These are phyloP conservation scores for Ceratina calcarata DNA, from an alignment of 1,140 invertebrate genomes.

Conservation along the genomic window DNA sequence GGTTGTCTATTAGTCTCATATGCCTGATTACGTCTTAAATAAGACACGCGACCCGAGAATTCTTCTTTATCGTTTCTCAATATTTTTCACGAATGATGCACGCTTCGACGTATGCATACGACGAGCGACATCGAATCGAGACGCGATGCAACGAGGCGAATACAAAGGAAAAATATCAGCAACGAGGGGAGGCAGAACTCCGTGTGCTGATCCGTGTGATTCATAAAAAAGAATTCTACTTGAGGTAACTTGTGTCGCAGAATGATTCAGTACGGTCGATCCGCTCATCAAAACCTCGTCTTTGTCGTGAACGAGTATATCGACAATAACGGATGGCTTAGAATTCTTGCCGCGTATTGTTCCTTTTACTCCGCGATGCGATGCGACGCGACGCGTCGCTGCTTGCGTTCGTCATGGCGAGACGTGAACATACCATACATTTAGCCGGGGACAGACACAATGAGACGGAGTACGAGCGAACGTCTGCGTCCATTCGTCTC, in stretches of 20 bases:
- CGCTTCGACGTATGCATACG: background rate
- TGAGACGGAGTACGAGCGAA: background rate
- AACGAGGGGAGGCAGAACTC: background rate
- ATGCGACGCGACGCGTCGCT: background rate
- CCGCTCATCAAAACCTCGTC: constrained; percentile 17
- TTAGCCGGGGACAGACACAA: background rate
- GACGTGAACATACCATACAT: background rate
- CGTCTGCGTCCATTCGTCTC: background rate
- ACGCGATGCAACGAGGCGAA: background rate
- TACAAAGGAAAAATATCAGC: constrained; percentile 29
- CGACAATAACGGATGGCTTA: constrained; percentile 17
- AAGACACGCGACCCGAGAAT: background rate
- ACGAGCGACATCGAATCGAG: background rate
- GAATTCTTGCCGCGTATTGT: constrained; percentile 23
- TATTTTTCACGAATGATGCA: background rate
- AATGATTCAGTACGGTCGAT: constrained; percentile 33
- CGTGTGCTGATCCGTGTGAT: constrained; percentile 1
- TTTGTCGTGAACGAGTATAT: constrained; percentile 9
- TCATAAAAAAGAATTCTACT: constrained; percentile 39
- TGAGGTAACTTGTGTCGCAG: background rate
- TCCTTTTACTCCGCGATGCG: background rate
- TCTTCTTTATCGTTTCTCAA: too few relatives aligned
- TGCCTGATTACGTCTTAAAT: background rate
- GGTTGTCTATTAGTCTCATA: too few relatives aligned
- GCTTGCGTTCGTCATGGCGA: background rate